Evolutionary conservation across 2,888 invertebrate genomes (phyloP), one percentile per base, ranked within the genome.

Genomic region (Catocala sponsa): DNA sequence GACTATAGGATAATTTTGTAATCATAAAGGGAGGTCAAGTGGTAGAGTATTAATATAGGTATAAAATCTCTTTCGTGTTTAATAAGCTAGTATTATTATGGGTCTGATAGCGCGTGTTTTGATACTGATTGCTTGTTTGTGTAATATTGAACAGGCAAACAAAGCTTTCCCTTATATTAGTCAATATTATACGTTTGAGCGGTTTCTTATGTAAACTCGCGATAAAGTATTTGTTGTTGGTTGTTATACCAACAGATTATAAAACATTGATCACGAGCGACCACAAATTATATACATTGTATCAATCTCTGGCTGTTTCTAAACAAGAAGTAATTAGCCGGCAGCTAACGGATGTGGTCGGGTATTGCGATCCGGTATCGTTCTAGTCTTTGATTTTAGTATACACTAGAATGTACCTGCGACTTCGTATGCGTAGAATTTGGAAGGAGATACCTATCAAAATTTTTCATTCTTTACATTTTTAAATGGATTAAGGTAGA

Each of bases 251-350:
- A 52, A 55, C 2, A 56, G 50, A 63, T 68, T 65, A 55, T 58
- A 62, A 57, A 61, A 59, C 59, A 51, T 59, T 44, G 53, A 64
- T 55, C 57, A 74, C 59, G 63, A 63, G 53, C 50, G 47, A 74
- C 64, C 60, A 58, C 67, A 74, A 74, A 66, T 63, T 56, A 59
- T 56, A 59, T 59, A 42, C 38, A 59, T 50, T 25, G 25, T 59
- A 58, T 47, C 43, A 44, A 53, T 54, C 48, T 33, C 59, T 56
- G 32, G 13, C 9, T 11, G 13, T 35, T 59, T 49, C 33, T 35
- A 54, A 43, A 50, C 42, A 47, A 55, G 11, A 50, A 35, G 43
- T 49, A 25, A 49, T 49, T n/a, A 38, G 35, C 9, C 35, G 35
- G 6, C n/a, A 15, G 55, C 9, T 48, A 47, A 61, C 60, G 72